Percentiles rank a stretch among this genome's conserved stretches.
phyloP scores from a whole-genome alignment of 2,888 invertebrate genomes.

The Plebejus anna region DNA sequence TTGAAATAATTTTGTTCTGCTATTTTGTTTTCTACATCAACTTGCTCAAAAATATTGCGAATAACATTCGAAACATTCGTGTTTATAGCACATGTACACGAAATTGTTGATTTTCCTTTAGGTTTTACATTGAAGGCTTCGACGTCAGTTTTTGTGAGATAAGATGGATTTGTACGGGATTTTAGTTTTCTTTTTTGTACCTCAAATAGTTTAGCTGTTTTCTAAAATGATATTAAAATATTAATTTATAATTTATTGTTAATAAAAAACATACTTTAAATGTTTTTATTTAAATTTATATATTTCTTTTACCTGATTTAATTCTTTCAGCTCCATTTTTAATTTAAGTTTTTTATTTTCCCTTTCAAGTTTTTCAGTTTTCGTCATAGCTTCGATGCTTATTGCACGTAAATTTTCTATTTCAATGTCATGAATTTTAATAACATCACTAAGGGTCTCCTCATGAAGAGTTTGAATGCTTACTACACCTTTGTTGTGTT shows the following conservation, averaged over 20 bases:
- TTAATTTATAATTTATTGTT: neutral
- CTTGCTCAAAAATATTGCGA: conserved; percentile 69
- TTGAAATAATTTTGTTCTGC: conserved; percentile 65
- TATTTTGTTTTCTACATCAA: conserved; percentile 61
- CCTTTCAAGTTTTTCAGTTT: conserved; percentile 63
- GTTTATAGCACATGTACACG: conserved; percentile 67
- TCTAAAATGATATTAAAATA: conserved; percentile 44
- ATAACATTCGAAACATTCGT: conserved; percentile 66
- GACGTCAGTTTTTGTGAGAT: conserved; percentile 61
- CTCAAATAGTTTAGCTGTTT: conserved; percentile 53
- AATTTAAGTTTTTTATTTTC: conserved; percentile 56
- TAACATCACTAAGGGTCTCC: conserved; percentile 69
- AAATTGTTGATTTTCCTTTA: conserved; percentile 51
- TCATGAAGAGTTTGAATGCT: conserved; percentile 77
- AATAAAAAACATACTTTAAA: neutral
- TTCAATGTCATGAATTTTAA: conserved; percentile 73
- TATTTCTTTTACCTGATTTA: conserved; percentile 50
- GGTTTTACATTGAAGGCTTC: conserved; percentile 65
- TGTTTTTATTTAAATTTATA: conserved; percentile 7
- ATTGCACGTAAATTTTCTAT: conserved; percentile 68
- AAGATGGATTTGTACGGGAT: conserved; percentile 46
- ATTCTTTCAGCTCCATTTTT: conserved; percentile 43
- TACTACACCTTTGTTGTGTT: conserved; percentile 77
- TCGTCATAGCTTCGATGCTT: conserved; percentile 70
- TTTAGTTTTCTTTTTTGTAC: conserved; percentile 46